Evolutionary conservation across 2,888 invertebrate species (phyloP).

Genomic region (Xestoiulus laeticollis): DNA sequence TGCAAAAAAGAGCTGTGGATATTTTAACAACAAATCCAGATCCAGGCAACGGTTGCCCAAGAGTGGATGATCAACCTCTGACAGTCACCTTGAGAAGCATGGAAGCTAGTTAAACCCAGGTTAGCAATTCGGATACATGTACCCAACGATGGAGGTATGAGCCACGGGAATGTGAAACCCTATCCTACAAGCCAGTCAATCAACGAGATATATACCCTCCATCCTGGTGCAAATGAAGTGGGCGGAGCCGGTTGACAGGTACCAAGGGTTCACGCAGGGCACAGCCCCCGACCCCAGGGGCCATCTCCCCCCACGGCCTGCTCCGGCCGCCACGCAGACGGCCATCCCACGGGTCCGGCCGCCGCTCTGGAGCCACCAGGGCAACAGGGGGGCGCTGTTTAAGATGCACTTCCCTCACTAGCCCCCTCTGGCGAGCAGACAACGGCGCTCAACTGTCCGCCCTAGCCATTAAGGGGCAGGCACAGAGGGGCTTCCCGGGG

Average conservation of each 20-base stretch:
- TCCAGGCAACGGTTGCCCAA: not conserved
- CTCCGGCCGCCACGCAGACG: conserved; percentile 43
- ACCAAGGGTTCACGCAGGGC: conserved; percentile 42
- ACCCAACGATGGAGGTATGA: not conserved
- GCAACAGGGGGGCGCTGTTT: conserved; percentile 49
- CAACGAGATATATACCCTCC: conserved; percentile 13
- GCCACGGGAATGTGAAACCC: not conserved
- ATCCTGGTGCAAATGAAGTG: conserved; percentile 24
- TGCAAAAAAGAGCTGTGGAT: not conserved
- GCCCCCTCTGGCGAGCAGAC: conserved; percentile 25
- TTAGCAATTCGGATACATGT: not conserved
- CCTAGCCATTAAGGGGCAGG: conserved; percentile 23
- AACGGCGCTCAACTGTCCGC: conserved; percentile 34
- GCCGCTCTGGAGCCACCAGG: conserved; percentile 47
- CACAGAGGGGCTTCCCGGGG: conserved; percentile 7
- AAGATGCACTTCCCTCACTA: conserved; percentile 34
- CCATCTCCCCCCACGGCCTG: not conserved
- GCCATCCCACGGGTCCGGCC: conserved; percentile 39
- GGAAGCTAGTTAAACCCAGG: too few relatives aligned
- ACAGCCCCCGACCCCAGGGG: conserved; percentile 36
- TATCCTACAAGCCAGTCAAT: conserved; percentile 39
- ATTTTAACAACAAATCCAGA: not conserved
- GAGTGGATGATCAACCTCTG: not conserved
- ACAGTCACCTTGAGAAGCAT: not conserved
- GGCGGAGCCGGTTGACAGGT: conserved; percentile 45